Conservation (phyloP, 2,113 vertebrate species). For the Mormoops blainvillei region DNA sequence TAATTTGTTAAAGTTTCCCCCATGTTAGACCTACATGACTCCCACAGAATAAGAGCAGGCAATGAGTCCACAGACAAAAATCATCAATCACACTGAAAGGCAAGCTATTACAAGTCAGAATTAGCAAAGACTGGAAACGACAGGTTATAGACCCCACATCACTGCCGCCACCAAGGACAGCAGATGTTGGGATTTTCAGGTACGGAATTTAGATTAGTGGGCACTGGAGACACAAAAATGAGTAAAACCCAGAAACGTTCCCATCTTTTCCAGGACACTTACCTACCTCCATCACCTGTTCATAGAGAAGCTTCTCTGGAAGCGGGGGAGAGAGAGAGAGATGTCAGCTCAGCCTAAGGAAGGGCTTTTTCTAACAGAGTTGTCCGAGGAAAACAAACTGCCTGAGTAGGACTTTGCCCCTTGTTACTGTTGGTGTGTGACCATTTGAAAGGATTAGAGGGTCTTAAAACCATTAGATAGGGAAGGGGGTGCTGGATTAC, state of each 20-base stretch:
- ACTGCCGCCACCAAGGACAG: neutral
- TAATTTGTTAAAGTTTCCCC: neutral
- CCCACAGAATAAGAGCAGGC: neutral
- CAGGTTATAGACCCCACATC: neutral
- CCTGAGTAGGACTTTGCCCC: neutral
- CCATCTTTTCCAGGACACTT: slow-evolving; percentile 46
- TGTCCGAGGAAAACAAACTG: neutral
- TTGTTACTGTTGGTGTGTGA: neutral
- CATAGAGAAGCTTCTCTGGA: slow-evolving; percentile 71
- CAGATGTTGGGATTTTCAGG: neutral
- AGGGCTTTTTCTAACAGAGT: neutral
- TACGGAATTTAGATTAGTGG: neutral
- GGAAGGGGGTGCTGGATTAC: neutral
- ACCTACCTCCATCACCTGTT: slow-evolving; percentile 72
- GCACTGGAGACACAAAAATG: neutral
- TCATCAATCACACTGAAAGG: neutral
- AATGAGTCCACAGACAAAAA: neutral
- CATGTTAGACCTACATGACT: neutral
- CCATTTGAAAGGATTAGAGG: neutral
- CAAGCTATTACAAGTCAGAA: neutral
- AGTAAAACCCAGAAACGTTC: neutral
- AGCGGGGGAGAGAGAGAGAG: neutral
- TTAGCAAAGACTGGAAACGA: neutral
- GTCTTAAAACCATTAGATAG: neutral
- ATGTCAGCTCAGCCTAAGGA: neutral